phyloP scores from a whole-genome alignment of 2,797 vertebrate genomes.

The Anolis apletophallus region DNA sequence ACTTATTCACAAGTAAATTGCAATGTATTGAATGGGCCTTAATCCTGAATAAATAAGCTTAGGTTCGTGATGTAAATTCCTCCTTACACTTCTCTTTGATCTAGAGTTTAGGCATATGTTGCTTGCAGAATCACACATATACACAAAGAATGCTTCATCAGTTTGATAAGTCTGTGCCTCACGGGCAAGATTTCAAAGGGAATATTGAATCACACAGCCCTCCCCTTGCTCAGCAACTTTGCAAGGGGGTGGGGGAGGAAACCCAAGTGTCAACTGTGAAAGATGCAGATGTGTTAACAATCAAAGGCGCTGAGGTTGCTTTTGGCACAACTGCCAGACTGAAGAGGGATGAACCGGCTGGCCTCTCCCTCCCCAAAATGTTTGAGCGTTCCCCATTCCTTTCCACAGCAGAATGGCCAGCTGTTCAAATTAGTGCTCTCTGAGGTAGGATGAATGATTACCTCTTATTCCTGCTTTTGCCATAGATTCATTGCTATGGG shows the following conservation, averaged over 20 bases:
- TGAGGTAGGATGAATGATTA: not conserved
- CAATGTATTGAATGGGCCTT: not conserved
- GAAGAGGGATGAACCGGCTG: not conserved
- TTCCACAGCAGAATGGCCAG: not conserved
- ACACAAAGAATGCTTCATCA: conserved; percentile 49
- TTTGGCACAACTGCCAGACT: not conserved
- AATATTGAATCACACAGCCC: conserved; percentile 68
- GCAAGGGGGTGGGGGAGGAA: not conserved
- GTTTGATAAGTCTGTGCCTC: conserved; percentile 74
- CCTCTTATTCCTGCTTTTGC: not conserved
- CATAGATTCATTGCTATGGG: not conserved
- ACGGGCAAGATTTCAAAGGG: conserved; percentile 73
- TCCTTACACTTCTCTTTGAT: conserved; percentile 67
- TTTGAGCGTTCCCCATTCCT: not conserved
- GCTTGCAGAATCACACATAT: conserved; percentile 10
- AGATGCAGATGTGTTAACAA: conserved; percentile 23
- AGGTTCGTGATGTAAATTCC: conserved; percentile 55
- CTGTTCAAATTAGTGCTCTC: not conserved
- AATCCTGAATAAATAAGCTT: conserved; percentile 7
- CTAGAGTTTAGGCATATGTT: conserved; percentile 40
- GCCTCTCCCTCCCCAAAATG: not conserved
- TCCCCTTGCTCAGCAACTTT: conserved; percentile 40
- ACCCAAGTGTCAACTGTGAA: not conserved
- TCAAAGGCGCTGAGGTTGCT: not conserved
- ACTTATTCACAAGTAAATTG: not conserved